Evolutionary conservation across 2,797 vertebrate species (phyloP).

Genomic region (Neopelma chrysocephalum): DNA sequence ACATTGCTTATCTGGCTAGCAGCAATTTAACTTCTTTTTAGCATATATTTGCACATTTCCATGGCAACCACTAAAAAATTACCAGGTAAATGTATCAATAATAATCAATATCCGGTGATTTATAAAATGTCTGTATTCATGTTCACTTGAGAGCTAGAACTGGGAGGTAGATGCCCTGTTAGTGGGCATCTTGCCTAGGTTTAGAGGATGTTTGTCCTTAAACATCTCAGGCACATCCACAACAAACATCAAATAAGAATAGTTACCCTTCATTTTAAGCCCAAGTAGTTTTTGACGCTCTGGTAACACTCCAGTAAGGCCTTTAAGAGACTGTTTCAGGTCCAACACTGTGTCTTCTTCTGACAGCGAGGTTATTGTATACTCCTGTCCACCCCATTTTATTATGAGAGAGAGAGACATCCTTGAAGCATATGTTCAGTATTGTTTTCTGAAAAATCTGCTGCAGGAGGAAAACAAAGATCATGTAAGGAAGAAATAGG

Average conservation of each 20-base stretch:
- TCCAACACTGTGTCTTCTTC: constrained; percentile 97
- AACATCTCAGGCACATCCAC: not conserved
- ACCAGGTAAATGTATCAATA: not conserved
- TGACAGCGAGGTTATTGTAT: constrained; percentile 92
- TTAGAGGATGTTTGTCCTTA: not conserved
- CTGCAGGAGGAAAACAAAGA: constrained; percentile 3
- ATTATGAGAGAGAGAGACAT: constrained; percentile 98
- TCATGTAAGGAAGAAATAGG: not conserved
- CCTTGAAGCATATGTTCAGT: constrained; percentile 72
- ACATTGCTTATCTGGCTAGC: not conserved
- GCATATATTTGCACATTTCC: not conserved
- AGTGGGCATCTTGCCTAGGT: not conserved
- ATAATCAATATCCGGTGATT: not conserved
- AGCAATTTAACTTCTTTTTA: not conserved
- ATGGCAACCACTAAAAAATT: not conserved
- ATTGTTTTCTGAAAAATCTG: constrained; percentile 40
- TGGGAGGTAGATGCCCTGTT: not conserved
- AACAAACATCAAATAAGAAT: not conserved
- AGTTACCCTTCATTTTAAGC: constrained; percentile 95
- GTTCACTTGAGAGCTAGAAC: not conserved
- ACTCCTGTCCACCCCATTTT: constrained; percentile 99
- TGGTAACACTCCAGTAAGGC: constrained; percentile 93
- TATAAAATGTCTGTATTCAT: not conserved
- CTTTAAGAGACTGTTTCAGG: constrained; percentile 96
- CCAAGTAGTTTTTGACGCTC: constrained; percentile 97